A percentile compares a stretch with the other conserved stretches of the same genome.
Evolutionary conservation across 2,888 invertebrate species (phyloP).

Genomic region (Scelioninae gen. 1): DNA sequence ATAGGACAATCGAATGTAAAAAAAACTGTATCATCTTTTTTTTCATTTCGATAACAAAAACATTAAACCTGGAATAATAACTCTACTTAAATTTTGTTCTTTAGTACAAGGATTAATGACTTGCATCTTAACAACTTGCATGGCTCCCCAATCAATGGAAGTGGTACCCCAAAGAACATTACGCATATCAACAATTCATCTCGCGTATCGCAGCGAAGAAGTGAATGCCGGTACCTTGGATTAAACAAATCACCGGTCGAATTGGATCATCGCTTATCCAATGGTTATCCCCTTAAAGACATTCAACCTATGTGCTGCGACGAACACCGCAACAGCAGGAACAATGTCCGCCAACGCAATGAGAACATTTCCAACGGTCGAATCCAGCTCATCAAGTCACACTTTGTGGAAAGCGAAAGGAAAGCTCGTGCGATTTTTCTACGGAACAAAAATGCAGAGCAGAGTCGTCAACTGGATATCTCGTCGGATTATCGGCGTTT

Average conservation of each 20-base stretch:
- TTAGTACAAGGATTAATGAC: constrained; percentile 83
- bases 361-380: constrained; percentile 27
- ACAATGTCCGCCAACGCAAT: constrained; percentile 15
- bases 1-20: no score
- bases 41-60: no score
- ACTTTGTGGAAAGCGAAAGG: constrained; percentile 56
- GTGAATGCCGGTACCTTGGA: constrained; percentile 45
- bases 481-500: constrained; percentile 77
- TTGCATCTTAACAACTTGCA: constrained; percentile 75
- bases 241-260: constrained; percentile 12
- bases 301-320: constrained; percentile 62
- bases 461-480: constrained; percentile 60
- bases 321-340: constrained; percentile 53
- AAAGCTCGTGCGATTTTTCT: constrained; percentile 53
- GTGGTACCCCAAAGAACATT: constrained; percentile 68
- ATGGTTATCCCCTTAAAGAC: constrained; percentile 22
- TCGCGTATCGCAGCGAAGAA: constrained; percentile 76
- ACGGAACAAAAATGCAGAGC: constrained; percentile 44
- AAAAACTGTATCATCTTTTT: no score
- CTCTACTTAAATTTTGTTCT: not conserved
- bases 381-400: constrained; percentile 43
- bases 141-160: constrained; percentile 47
- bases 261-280: not conserved
- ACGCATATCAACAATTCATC: constrained; percentile 80
- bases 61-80: no score